Evolutionary conservation across 2,797 vertebrate species (phyloP), one percentile per base, ranked within the genome.

Genomic region (Scarus forsteni): DNA sequence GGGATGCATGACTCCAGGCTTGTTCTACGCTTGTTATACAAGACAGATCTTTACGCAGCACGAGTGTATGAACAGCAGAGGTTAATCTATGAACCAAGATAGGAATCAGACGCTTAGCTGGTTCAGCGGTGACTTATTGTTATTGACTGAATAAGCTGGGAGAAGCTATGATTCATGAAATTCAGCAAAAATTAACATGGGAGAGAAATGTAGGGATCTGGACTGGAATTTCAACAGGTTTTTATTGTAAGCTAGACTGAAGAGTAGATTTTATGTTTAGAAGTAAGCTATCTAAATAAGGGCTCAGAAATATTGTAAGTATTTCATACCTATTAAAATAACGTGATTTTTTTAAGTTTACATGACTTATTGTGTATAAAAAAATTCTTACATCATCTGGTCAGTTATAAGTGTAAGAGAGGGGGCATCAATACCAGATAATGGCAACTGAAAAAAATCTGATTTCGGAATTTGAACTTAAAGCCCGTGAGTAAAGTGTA

Each of bases 1-100:
- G 69, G 61, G 74, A 85, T 69, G 77, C 82, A 77, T 86, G 86
- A 85, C 91, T 85, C 8, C 39, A 75, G 87, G 91, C 87, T 77
- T 74, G 76, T 76, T 49, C 54, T 51, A 57, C 46, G 75, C 71
- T 63, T 10, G 50, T 83, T 78, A 65, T 72, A 84, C 64, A 66
- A 78, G 77, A 81, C 36, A 0, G 79, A 88, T 90, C 82, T 69
- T 86, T 83, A 81, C 11, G 8, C 51, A 49, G 67, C 49, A 19
- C 46, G 70, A 27, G 67, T 52, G 60, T 43, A 53, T 65, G 58
- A 70, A 45, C 38, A 54, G 66, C 50, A 7, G 8, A 76, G 49
- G 75, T 80, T 77, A 83, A 84, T 86, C 68, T 70, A 75, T 72
- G 73, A 79, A 46, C 51, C 53, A 18, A 44, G 61, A 76, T 75